Base-by-base conservation (phyloP, 2,888 invertebrate species). In the Monopis laevigella region DNA sequence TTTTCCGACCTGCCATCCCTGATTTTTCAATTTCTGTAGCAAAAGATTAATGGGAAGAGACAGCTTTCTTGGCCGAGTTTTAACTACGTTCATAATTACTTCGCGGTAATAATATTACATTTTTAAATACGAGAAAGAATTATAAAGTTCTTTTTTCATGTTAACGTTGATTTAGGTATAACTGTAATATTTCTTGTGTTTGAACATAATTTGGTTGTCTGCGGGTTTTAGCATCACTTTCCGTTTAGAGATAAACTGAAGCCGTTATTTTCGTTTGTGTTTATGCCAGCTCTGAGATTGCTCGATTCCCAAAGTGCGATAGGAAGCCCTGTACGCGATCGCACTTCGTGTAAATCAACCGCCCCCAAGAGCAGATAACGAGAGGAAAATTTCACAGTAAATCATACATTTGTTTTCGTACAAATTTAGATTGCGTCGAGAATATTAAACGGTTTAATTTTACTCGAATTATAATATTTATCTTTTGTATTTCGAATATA, bases 21-120 rank as follows among this genome's bases (percentile, higher is more conserved):
- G 66, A 66, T 66, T 68, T 36, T 67, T 67, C 63, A 64, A 69
- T 66, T 68, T 65, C 60, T 59, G 53, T 53, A 52, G 53, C 55
- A 48, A 59, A 64, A 65, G 65, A 70, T 68, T 67, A 67, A 69
- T 70, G 61, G 53, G 46, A 28, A 54, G 49, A 53, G 58, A 62
- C 65, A 63, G 52, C 54, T 55, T 53, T 46, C 42, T 45, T 38
- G 44, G 45, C 51, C 41, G 48, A 58, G 53, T 55, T 59, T 58
- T 62, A 63, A 36, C 36, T 36, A 36, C 36, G 36, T 36, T 36
- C 36, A 36, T 36, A 21, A 36, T 36, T 36, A 36, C 21, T 36
- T 21, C 18, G 36, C 13, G 19, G 36, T 36, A 36, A 36, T 36
- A 36, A 11, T 21, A 21, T 36, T 36, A 36, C 17, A 32, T 32